A percentile compares a stretch with the other conserved stretches of the same genome.
Conservation (phyloP, 2,113 vertebrate species). For the Haplotaxodon microlepis region DNA sequence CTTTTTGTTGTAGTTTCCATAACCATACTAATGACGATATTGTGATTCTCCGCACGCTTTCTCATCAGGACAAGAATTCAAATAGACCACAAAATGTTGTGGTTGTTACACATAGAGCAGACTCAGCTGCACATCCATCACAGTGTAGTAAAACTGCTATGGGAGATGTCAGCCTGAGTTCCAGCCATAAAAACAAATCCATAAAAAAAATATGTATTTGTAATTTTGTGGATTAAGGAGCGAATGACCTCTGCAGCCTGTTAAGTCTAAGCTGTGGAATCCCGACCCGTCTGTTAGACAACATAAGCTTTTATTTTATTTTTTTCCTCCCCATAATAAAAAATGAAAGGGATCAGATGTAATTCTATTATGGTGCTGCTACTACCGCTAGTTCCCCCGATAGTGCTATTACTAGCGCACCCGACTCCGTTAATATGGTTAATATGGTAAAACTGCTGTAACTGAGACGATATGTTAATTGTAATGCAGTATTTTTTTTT, state of each 20-base stretch:
- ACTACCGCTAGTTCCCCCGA: background rate
- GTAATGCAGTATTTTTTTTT: background rate
- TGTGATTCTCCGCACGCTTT: constrained; percentile 7
- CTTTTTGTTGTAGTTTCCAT: constrained; percentile 62
- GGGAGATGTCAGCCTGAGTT: background rate
- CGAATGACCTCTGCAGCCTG: constrained; percentile 39
- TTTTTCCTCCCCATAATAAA: background rate
- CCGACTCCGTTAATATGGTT: background rate
- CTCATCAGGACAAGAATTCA: background rate
- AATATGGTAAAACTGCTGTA: background rate
- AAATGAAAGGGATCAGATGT: constrained; percentile 39
- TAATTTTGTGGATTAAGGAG: constrained; percentile 45
- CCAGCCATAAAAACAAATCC: background rate
- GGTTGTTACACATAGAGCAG: background rate
- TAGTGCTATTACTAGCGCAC: background rate
- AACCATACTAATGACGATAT: constrained; percentile 56
- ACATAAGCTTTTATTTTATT: constrained; percentile 35
- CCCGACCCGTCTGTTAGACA: constrained; percentile 49
- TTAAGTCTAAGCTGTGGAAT: constrained; percentile 46
- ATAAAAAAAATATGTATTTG: constrained; percentile 24
- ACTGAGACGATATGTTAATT: background rate
- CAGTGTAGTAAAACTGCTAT: background rate
- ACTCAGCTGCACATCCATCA: background rate
- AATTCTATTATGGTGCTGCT: constrained; percentile 19
- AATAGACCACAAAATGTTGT: background rate